Evolutionary conservation across 1,140 invertebrate species (phyloP), one percentile per base, ranked within the genome.

Genomic region (Pollicipes pollicipes): DNA sequence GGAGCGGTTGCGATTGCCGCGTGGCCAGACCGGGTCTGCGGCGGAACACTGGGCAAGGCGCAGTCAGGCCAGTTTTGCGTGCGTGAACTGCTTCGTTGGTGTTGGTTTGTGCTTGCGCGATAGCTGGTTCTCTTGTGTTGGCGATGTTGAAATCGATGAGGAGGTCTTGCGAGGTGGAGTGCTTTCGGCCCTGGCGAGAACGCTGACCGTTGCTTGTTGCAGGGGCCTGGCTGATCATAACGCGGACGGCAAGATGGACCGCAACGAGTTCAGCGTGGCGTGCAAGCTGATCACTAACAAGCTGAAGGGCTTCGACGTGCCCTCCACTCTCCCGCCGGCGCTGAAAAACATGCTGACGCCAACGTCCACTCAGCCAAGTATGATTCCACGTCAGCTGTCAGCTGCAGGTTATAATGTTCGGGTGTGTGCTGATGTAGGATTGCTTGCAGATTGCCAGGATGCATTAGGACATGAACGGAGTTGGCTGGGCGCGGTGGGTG

Each of bases 241-340:
- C 82, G 86, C 89, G 66, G 96, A 99, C 87, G 96, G 96, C 0
- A 93, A 92, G 83, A 90, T 99, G 87, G 91, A 98, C 80, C 87
- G 93, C 68, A 90, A 90, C 77, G 96, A 99, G 81, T 99, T 98
- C 80, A 94, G 91, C 69, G 96, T 98, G 76, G 96, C 96, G 68
- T 97, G 95, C 82, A 96, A 97, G 85, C 84, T 98, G 67, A 98
- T 98, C 68, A 93, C 92, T 80, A 84, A 96, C 70, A 97, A 96
- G 82, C 82, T 97, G 28, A 86, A 91, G 73, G 94, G 94, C 26
- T 87, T 90, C 79, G 93, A 97, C 78, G 83, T 98, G 71, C 95
- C 95, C 0, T 88, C 89, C 77, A 79, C 82, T 8, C 81, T 98
- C 69, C 95, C 96, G 67, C 86, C 88, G 30, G 83, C 85, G 72